Percentiles rank a stretch among this genome's conserved stretches.
Evolutionary conservation across 2,113 vertebrate species (phyloP).

Genomic region (Ancistrus triradiatus): DNA sequence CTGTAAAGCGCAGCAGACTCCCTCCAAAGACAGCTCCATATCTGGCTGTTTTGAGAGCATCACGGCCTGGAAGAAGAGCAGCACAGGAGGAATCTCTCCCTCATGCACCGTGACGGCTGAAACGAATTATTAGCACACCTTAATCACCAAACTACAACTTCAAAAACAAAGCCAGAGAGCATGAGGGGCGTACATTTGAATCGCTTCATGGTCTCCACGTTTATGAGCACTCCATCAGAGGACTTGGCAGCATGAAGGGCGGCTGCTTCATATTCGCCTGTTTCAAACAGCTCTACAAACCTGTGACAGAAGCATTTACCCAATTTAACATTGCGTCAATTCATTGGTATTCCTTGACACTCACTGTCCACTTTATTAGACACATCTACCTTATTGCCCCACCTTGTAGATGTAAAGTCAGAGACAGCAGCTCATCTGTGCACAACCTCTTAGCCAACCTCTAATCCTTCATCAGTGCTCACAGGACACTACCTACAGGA

Average conservation of each 20-base stretch:
- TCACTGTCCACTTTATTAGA: too few species aligned
- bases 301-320: too few species aligned
- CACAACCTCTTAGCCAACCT: too few species aligned
- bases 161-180: too few species aligned
- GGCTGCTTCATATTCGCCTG: conserved; percentile 65
- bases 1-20: conserved; percentile 60
- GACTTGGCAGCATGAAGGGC: conserved; percentile 64
- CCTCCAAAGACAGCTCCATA: conserved; percentile 62
- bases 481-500: too few species aligned
- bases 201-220: conserved; percentile 64
- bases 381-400: too few species aligned
- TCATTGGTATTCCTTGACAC: too few species aligned
- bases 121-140: neutral
- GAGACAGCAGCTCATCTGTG: too few species aligned
- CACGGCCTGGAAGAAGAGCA: conserved; percentile 70
- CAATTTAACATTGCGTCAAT: too few species aligned
- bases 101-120: conserved; percentile 56
- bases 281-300: conserved; percentile 68
- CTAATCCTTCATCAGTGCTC: too few species aligned
- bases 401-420: too few species aligned
- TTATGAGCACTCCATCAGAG: conserved; percentile 69
- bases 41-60: conserved; percentile 55
- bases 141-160: too few species aligned
- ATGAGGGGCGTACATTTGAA: conserved; percentile 46
- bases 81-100: conserved; percentile 58